Evolutionary conservation across 2,888 invertebrate species (phyloP), one percentile per base, ranked within the genome.

Genomic region (Gandaritis pyraliata): DNA sequence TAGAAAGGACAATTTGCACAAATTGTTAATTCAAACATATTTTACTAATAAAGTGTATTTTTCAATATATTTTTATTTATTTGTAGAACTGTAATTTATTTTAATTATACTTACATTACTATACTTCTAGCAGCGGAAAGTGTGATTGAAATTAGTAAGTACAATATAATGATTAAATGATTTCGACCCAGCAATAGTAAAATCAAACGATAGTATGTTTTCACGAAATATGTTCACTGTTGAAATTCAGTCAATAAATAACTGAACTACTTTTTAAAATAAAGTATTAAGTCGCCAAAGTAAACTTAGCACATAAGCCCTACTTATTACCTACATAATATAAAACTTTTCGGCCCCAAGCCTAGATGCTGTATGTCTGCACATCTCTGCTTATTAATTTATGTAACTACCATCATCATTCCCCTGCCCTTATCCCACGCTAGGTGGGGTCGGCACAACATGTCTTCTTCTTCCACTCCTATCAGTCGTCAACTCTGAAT

Each of bases 41-140:
- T 65, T 65, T 66, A 70, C 63, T 68, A 68, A 68, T 70, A 68
- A 70, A 70, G 60, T 68, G 62, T 68, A 48, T 64, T 58, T 60
- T 59, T 63, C 36, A 65, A 61, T 60, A 60, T 59, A 58, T 50
- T 64, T 60, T 49, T 65, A 66, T 61, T 68, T 63, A 61, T 55
- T 59, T 63, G 36, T 10, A 8, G 13, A n/a, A 46, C 23, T n/a
- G 11, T 16, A 23, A 23, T 46, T 23, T 15, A 45, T 45, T 45
- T 45, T 41, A 15, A 43, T 7, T 15, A 15, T 41, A 15, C 15
- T 8, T 13, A 39, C 6, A 39, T n/a, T 5, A 39, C n/a, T 39
- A 13, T 1, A n/a, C n/a, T n/a, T n/a, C n/a, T 33, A 15, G 1
- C 2, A 41, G 41, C 11, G 11, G 43, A 7, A 10, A 16, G n/a